phyloP scores from a whole-genome alignment of 2,113 vertebrate genomes.

The Pelvicachromis taeniatus region DNA sequence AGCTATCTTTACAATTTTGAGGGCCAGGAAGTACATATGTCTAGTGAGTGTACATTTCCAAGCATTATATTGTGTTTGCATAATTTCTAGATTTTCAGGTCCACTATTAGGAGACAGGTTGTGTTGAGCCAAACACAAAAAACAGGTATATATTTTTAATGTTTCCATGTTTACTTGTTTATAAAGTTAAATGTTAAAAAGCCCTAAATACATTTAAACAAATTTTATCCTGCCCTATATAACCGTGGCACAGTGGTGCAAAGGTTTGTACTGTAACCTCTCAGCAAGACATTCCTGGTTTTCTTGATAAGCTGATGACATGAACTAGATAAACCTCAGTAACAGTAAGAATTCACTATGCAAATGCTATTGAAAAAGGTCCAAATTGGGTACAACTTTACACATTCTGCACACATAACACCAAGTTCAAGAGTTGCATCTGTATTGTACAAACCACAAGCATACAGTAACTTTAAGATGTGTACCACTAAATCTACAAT shows the following conservation, averaged over 20 bases:
- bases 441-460: too few relatives aligned
- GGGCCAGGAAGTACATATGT: neutral
- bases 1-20: neutral
- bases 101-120: neutral
- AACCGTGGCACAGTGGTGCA: neutral
- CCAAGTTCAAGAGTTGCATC: too few relatives aligned
- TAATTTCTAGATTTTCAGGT: neutral
- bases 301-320: neutral
- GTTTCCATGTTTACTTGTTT: rapidly evolving
- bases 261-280: neutral
- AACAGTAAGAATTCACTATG: too few relatives aligned
- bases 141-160: rapidly evolving
- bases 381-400: too few relatives aligned
- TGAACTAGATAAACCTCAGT: neutral
- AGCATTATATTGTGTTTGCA: neutral
- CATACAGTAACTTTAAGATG: too few relatives aligned
- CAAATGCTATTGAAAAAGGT: too few relatives aligned
- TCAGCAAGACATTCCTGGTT: neutral
- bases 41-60: neutral
- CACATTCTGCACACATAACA: too few relatives aligned
- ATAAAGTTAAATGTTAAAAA: neutral
- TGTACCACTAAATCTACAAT: neutral
- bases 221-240: neutral
- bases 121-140: neutral
- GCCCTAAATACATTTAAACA: neutral